Evolutionary conservation across 2,113 vertebrate genomes (phyloP).

Genomic region (Ammodytes marinus): DNA sequence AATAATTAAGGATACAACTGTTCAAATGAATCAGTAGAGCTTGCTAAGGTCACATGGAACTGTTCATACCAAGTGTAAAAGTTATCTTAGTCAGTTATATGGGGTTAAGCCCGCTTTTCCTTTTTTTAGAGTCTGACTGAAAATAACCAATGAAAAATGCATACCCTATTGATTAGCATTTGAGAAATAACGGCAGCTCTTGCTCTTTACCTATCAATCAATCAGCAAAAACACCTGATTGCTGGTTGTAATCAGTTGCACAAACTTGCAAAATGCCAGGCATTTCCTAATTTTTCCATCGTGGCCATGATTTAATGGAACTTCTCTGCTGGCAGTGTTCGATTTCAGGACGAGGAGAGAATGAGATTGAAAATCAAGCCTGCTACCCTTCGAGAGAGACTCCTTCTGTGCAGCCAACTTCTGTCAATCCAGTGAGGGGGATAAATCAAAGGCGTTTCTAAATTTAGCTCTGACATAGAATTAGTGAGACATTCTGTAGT

Average conservation of each 20-base stretch:
- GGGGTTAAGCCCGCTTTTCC: too few species aligned
- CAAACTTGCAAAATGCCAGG: conserved; percentile 8
- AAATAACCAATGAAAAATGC: background rate
- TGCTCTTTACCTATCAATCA: conserved; percentile 29
- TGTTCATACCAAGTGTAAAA: too few species aligned
- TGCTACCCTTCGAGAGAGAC: conserved; percentile 42
- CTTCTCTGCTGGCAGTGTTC: conserved; percentile 39
- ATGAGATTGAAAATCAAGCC: conserved; percentile 54
- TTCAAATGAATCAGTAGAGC: too few species aligned
- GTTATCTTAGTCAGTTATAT: too few species aligned
- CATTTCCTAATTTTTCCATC: conserved; percentile 23
- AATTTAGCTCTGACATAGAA: conserved; percentile 83
- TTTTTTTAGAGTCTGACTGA: too few species aligned
- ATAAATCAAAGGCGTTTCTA: conserved; percentile 83
- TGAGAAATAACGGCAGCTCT: background rate
- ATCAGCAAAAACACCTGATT: conserved; percentile 30
- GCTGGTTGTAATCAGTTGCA: conserved; percentile 31
- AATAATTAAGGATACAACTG: too few species aligned
- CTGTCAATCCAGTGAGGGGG: conserved; percentile 76
- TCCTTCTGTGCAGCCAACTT: conserved; percentile 65
- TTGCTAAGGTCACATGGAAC: too few species aligned
- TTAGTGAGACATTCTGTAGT: conserved; percentile 78
- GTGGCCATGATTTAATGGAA: conserved; percentile 32
- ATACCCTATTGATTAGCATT: conserved; percentile 5
- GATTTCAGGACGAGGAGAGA: conserved; percentile 30